Percentiles rank a stretch among this genome's conserved stretches.
Evolutionary conservation across 23 tunicate species (phyloP).

Genomic region (Diplosoma virens): DNA sequence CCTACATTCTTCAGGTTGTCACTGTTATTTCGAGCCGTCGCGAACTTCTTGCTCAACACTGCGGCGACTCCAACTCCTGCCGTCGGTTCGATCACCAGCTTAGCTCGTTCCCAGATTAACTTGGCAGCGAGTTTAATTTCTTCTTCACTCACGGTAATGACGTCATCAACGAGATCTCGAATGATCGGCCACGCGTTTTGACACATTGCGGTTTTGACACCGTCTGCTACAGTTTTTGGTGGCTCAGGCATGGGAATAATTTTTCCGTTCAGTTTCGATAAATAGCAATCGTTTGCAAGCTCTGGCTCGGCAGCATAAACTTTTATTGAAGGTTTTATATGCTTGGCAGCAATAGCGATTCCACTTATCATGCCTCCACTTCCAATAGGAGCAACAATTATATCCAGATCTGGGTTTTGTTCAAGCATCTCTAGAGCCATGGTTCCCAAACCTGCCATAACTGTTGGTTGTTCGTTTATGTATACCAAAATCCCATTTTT

Average conservation of each 20-base stretch:
- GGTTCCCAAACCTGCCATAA: conserved; percentile 88
- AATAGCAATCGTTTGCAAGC: conserved; percentile 78
- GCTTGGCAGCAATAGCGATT: conserved; percentile 79
- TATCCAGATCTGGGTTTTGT: conserved; percentile 82
- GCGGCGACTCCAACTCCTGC: conserved; percentile 94
- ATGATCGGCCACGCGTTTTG: conserved; percentile 96
- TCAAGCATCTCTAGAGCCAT: conserved; percentile 87
- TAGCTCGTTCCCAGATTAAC: conserved; percentile 80
- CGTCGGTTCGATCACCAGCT: conserved; percentile 92
- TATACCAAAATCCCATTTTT: conserved; percentile 47
- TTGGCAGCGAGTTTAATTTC: conserved; percentile 76
- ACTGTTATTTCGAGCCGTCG: background rate
- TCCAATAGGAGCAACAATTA: conserved; percentile 82
- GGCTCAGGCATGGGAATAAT: conserved; percentile 34
- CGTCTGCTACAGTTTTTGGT: conserved; percentile 87
- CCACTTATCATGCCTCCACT: conserved; percentile 96
- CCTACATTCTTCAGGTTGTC: conserved; percentile 57
- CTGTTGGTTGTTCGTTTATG: conserved; percentile 57
- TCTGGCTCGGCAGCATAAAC: conserved; percentile 97
- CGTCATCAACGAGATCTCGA: conserved; percentile 89
- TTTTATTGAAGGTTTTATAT: conserved; percentile 66
- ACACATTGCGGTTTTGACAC: conserved; percentile 72
- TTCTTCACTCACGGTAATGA: conserved; percentile 81
- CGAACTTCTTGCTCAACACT: conserved; percentile 32
- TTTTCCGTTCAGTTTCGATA: conserved; percentile 54